Base-by-base conservation (phyloP, 1,140 invertebrate species). In the Trichomalopsis sarcophagae region DNA sequence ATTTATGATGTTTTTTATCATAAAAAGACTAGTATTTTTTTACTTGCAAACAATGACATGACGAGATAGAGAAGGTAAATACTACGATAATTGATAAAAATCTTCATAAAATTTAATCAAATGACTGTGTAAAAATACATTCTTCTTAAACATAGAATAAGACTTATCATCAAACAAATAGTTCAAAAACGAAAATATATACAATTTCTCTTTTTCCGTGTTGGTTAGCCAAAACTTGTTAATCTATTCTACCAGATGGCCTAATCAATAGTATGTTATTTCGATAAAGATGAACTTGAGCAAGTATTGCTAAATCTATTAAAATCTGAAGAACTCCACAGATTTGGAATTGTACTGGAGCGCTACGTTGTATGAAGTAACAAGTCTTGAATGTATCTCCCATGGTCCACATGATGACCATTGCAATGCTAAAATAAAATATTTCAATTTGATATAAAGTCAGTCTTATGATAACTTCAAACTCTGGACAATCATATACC, bases 361-460 rank as follows among this genome's bases (percentile, higher is more conserved):
- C 97, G 87, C 97, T 94, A 88, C 97, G 95, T 81, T 98, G 91
- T 84, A 99, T 94, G 93, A 99, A 99, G 92, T 99, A 99, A 79
- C 96, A 95, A 86, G 99, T 99, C 94, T 99, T 99, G 92, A 99
- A 99, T 69, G 98, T 93, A 94, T 99, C 99, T 88, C 97, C 97
- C 87, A 95, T 95, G 13, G 98, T 97, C 99, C 99, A 99, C 96
- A 99, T 97, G 27, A 97, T 93, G 62, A 99, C 99, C 99, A 99
- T 99, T 86, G 95, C 95, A 85, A 97, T 93, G 92, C 96, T 97
- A 92, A 90, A 96, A 94, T 11, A 77, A 71, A 88, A 33, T 71
- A 79, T 55, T 69, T 84, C 76, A 74, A 85, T 81, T 66, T 66
- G 7, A 75, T 68, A 55, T 73, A 36, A 50, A 84, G 23, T 68